phyloP scores from a whole-genome alignment of 2,888 invertebrate genomes.

The Nymphalis urticae region DNA sequence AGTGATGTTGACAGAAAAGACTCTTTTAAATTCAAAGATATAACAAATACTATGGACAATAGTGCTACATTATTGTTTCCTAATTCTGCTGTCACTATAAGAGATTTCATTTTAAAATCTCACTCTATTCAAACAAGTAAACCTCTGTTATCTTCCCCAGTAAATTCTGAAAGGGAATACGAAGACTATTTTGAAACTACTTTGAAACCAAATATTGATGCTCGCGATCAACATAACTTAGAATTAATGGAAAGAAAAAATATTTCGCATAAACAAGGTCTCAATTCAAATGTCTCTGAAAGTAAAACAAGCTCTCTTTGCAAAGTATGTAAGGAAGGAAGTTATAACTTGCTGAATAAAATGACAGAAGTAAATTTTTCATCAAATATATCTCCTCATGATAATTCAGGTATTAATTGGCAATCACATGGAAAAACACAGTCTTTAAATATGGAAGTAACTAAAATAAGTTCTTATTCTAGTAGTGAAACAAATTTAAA shows the following conservation, averaged over 20 bases:
- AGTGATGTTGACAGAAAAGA: conserved; percentile 20
- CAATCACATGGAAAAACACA: background rate
- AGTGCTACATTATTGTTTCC: conserved; percentile 3
- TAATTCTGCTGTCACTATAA: conserved; percentile 14
- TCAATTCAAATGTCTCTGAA: background rate
- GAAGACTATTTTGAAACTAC: conserved; percentile 27
- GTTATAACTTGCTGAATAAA: background rate
- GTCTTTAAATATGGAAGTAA: no score
- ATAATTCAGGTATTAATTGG: background rate
- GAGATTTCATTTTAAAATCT: conserved; percentile 10
- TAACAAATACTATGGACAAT: conserved; percentile 13
- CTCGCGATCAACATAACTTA: conserved; percentile 36
- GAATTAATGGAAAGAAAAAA: conserved; percentile 44
- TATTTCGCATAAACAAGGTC: conserved; percentile 17
- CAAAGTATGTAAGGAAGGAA: background rate
- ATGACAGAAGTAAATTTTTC: background rate
- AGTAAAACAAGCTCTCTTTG: conserved; percentile 14
- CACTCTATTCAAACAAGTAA: background rate
- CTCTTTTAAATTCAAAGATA: conserved; percentile 8
- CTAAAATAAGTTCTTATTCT: background rate
- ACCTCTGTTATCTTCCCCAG: conserved; percentile 4
- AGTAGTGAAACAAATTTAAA: background rate
- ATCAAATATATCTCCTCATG: background rate
- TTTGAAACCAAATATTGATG: background rate
- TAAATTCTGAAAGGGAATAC: conserved; percentile 9